Percentiles rank a stretch among this genome's conserved stretches.
Evolutionary conservation across 1,140 invertebrate species (phyloP).

Genomic region (Cylas formicarius): DNA sequence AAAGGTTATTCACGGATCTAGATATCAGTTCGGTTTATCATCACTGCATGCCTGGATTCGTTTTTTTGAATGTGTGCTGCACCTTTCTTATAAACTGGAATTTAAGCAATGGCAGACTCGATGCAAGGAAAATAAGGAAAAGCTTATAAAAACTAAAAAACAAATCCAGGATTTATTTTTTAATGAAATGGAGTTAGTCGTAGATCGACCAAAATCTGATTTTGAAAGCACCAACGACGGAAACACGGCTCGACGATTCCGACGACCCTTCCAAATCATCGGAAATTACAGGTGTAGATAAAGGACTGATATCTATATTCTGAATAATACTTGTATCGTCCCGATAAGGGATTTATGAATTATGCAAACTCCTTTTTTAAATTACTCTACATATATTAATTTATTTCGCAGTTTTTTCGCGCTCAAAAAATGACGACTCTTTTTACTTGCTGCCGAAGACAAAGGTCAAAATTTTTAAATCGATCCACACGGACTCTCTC

Average conservation of each 20-base stretch:
- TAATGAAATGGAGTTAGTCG: slow-evolving; percentile 28
- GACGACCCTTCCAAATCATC: slow-evolving; percentile 2
- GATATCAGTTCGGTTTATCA: slow-evolving; percentile 8
- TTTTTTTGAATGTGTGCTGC: slow-evolving; percentile 16
- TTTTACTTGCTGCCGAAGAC: no score
- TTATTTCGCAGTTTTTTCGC: no score
- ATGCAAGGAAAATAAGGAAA: not conserved
- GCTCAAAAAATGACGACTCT: no score
- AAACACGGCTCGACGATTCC: slow-evolving; percentile 35
- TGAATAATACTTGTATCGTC: no score
- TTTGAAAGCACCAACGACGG: slow-evolving; percentile 40
- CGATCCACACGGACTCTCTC: no score
- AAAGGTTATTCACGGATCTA: slow-evolving; percentile 2
- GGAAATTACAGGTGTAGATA: slow-evolving; percentile 15
- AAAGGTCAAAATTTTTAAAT: no score
- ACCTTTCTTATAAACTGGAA: slow-evolving; percentile 15
- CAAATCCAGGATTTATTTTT: slow-evolving; percentile 15
- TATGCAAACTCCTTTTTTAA: no score
- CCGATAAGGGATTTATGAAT: no score
- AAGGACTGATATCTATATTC: slow-evolving; percentile 14
- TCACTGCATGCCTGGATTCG: slow-evolving; percentile 17
- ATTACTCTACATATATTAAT: no score
- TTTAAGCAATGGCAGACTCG: slow-evolving; percentile 17
- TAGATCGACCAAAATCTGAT: slow-evolving; percentile 26
- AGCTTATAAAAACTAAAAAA: slow-evolving; percentile 5